These are phyloP conservation scores for Naso thynnoides DNA, from an alignment of 2,797 vertebrate species.

Conservation along the genomic window DNA sequence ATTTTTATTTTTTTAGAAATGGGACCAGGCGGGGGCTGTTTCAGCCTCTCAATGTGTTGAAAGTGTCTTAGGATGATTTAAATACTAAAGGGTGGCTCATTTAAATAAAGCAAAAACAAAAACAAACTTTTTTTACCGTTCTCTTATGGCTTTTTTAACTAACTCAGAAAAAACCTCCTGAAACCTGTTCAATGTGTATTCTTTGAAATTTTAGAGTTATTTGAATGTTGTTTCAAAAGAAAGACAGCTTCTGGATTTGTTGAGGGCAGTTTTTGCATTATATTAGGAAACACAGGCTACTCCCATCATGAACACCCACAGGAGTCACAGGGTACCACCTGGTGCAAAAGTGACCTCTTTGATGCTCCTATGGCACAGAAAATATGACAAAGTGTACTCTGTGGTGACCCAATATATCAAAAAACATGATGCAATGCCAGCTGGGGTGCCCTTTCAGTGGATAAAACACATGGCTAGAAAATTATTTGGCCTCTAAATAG, in stretches of 20 bases:
- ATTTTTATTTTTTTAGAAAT: conserved; percentile 48
- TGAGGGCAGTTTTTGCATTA: not conserved
- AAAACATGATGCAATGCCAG: no score
- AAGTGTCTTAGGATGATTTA: not conserved
- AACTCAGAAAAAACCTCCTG: not conserved
- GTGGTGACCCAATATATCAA: no score
- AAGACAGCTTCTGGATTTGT: not conserved
- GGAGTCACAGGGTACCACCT: no score
- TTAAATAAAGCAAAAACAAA: not conserved
- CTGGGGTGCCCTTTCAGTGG: no score
- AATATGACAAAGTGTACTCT: no score
- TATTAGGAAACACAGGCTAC: not conserved
- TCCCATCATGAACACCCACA: no score
- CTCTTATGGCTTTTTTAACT: not conserved
- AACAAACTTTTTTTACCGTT: not conserved
- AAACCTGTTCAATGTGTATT: not conserved
- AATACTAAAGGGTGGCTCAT: not conserved
- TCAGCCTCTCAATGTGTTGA: not conserved
- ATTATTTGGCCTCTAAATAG: no score
- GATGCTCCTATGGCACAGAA: no score
- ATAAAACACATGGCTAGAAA: no score
- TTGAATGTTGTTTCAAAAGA: not conserved
- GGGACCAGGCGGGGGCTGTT: conserved; percentile 3
- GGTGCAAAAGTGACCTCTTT: no score
- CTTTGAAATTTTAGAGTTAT: not conserved